Percentiles rank a stretch among this genome's conserved stretches.
These are phyloP conservation scores for Hippocampus kuda DNA, from an alignment of 2,797 vertebrate genomes.

Conservation along the genomic window DNA sequence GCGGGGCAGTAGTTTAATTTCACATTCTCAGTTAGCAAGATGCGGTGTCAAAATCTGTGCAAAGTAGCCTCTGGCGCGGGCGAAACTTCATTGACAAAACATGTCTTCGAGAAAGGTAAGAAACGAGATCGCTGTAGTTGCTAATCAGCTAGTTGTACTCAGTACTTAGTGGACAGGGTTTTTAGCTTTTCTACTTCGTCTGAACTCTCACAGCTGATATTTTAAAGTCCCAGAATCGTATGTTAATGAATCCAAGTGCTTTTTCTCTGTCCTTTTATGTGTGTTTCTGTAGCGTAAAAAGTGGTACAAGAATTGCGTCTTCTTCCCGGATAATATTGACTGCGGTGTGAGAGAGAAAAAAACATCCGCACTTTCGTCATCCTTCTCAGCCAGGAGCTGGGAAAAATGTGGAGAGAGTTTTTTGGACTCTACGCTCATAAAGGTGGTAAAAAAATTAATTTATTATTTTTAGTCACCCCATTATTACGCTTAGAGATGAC, in stretches of 20 bases:
- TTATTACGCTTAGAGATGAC: not conserved
- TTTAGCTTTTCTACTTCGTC: slow-evolving; percentile 13
- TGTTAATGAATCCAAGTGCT: not conserved
- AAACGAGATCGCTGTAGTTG: slow-evolving; percentile 3
- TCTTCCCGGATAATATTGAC: slow-evolving; percentile 67
- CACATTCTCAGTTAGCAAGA: not conserved
- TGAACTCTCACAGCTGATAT: not conserved
- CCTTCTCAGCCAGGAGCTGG: slow-evolving; percentile 69
- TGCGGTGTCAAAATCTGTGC: accelerated
- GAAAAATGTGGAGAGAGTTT: slow-evolving; percentile 80
- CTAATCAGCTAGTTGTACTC: slow-evolving; percentile 9
- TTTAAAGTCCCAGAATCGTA: not conserved
- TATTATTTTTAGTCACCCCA: not conserved
- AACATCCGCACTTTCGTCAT: slow-evolving; percentile 34
- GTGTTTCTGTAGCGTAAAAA: slow-evolving; percentile 62
- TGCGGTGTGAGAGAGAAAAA: slow-evolving; percentile 29
- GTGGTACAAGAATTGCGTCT: slow-evolving; percentile 44
- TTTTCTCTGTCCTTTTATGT: not conserved
- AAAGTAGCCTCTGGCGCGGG: not conserved
- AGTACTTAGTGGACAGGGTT: not conserved
- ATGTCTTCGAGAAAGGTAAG: slow-evolving; percentile 62
- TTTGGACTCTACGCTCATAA: slow-evolving; percentile 38
- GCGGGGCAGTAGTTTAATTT: not conserved
- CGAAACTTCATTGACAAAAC: not conserved
- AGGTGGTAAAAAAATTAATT: slow-evolving; percentile 35